Base-by-base conservation (phyloP, 2,888 invertebrate species). In the Ochropleura leucogaster region DNA sequence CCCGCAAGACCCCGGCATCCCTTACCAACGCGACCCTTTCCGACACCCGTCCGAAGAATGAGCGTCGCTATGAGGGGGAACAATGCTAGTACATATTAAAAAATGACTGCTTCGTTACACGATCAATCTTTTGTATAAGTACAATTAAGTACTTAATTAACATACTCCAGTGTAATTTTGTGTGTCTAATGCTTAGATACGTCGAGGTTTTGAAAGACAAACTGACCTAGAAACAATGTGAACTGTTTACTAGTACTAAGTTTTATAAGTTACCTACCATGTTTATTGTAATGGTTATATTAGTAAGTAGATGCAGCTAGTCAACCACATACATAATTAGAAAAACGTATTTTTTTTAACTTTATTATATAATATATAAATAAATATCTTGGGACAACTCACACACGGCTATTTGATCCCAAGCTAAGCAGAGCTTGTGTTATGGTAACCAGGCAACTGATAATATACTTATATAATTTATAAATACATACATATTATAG, bases 51-150 rank as follows among this genome's bases (percentile, higher is more conserved):
- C 66, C 95, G 98, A 53, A 96, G 98, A 80, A 98, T 98, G 98
- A 98, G 98, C 90, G 98, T 98, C 79, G 98, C 98, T 59, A 98
- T 98, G 97, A 95, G 97, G 78, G 98, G 98, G 69, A 97, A 97
- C 89, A 97, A 97, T 82, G 95, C 97, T 20, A 97, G 95, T 87
- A 93, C 94, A 30, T 96, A 94, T 82, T 96, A 85, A 90, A 64
- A 12, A 20, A 79, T 40, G 40, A 69, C 63, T 69, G 57, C 65
- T 68, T 65, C 83, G 47, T 44, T 55, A 66, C 47, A 79, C 14
- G 44, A 57, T 40, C 53, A 67, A 82, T 73, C 40, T 51, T 78
- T 72, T 59, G 40, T 40, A 57, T 67, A 30, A 60, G 16, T 67
- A 57, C 20, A 64, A 68, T 49, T 65, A 64, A 30, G 57, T 40